Percentiles rank a stretch among this genome's conserved stretches.
Conservation (phyloP, 2,888 invertebrate genomes). For the Clusia tigrina region DNA sequence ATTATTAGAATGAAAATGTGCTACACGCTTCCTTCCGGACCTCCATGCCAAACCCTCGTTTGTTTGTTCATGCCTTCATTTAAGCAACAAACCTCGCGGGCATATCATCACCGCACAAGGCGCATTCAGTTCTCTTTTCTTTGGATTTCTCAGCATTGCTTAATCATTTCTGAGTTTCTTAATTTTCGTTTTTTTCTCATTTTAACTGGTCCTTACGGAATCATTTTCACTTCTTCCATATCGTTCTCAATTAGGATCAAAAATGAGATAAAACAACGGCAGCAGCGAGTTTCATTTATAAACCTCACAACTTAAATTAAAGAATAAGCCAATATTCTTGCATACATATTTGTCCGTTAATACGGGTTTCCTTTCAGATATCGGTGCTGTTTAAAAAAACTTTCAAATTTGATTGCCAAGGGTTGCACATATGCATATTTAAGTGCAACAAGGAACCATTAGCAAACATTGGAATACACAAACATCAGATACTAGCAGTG, state of each 20-base stretch:
- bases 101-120: conserved; percentile 49
- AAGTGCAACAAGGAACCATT: no score
- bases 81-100: conserved; percentile 50
- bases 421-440: no score
- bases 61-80: neutral
- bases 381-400: no score
- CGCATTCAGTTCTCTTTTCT: conserved; percentile 6
- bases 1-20: conserved; percentile 51
- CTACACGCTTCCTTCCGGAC: neutral
- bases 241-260: conserved; percentile 6
- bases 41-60: neutral
- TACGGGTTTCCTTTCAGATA: no score
- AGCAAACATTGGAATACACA: no score
- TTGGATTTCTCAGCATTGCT: conserved; percentile 34
- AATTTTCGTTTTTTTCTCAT: conserved; percentile 43
- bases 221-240: conserved; percentile 38
- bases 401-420: no score
- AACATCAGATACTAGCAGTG: no score
- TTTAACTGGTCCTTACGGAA: conserved; percentile 45
- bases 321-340: no score
- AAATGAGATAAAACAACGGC: neutral
- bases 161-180: conserved; percentile 54
- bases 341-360: no score
- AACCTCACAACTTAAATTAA: no score
- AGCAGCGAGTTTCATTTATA: neutral